Percentiles rank a stretch among this genome's conserved stretches.
These are phyloP conservation scores for Bombus pascuorum DNA, from an alignment of 1,140 invertebrate genomes.

Conservation along the genomic window DNA sequence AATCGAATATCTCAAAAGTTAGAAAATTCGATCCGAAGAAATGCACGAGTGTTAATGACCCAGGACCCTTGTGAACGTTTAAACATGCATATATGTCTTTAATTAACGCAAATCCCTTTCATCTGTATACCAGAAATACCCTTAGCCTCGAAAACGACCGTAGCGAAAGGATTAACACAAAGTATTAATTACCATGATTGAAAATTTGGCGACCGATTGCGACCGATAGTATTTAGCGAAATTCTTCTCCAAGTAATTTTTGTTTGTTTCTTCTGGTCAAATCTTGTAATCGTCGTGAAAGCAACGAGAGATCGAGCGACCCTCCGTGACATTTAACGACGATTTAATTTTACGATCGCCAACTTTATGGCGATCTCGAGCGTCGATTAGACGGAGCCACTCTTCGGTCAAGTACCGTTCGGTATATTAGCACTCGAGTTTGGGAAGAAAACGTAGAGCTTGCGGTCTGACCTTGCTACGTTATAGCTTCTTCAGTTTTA, in stretches of 20 bases:
- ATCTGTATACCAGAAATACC: not conserved
- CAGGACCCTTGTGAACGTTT: not conserved
- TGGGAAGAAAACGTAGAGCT: slow-evolving; percentile 60
- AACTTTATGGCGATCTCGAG: slow-evolving; percentile 57
- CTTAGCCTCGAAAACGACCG: not conserved
- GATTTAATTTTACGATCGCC: slow-evolving; percentile 68
- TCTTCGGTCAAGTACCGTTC: slow-evolving; percentile 49
- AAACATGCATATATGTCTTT: not conserved
- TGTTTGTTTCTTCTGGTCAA: not conserved
- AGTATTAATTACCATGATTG: not conserved
- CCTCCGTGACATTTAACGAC: slow-evolving; percentile 56
- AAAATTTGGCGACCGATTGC: not conserved
- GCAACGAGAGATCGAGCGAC: slow-evolving; percentile 42
- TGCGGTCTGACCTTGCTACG: slow-evolving; percentile 55
- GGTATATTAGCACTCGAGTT: slow-evolving; percentile 47
- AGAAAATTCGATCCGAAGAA: no score
- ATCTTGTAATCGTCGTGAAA: slow-evolving; percentile 16
- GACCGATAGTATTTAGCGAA: not conserved
- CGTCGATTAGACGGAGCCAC: slow-evolving; percentile 61
- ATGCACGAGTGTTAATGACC: no score
- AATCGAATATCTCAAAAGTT: no score
- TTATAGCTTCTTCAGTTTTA: slow-evolving; percentile 62
- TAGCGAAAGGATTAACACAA: not conserved
- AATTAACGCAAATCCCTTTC: not conserved
- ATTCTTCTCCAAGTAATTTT: not conserved